Evolutionary conservation across 1,140 invertebrate species (phyloP).

Genomic region (Microplitis mediator): DNA sequence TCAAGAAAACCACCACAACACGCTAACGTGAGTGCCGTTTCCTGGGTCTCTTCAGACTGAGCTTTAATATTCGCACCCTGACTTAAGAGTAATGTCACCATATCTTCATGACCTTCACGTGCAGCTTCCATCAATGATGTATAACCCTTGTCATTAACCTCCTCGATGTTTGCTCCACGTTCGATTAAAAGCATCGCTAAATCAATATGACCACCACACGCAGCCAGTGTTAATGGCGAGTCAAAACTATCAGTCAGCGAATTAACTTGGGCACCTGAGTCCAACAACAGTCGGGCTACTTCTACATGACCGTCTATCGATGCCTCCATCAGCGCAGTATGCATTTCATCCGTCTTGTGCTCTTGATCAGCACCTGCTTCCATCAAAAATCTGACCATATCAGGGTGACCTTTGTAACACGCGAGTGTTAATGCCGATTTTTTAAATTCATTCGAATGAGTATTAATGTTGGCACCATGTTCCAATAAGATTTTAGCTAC

Average conservation of each 20-base stretch:
- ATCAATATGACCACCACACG: constrained; percentile 98
- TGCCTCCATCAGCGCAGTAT: constrained; percentile 99
- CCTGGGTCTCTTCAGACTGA: constrained; percentile 97
- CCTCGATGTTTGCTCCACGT: constrained; percentile 97
- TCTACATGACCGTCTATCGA: constrained; percentile 99
- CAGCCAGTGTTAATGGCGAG: constrained; percentile 95
- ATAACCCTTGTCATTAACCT: constrained; percentile 99
- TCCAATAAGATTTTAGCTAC: constrained; percentile 92
- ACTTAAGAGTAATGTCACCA: constrained; percentile 91
- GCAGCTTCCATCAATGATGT: constrained; percentile 99
- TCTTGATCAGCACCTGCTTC: constrained; percentile 93
- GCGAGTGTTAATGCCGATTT: constrained; percentile 93
- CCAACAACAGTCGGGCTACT: constrained; percentile 88
- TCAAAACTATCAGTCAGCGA: constrained; percentile 99
- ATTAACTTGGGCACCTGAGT: constrained; percentile 97
- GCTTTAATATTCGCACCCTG: constrained; percentile 97
- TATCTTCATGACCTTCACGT: constrained; percentile 96
- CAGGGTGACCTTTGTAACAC: constrained; percentile 96
- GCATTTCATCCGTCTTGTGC: constrained; percentile 99
- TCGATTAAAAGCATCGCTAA: constrained; percentile 94
- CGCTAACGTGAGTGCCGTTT: constrained; percentile 94
- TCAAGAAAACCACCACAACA: constrained; percentile 97
- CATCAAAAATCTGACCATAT: constrained; percentile 96
- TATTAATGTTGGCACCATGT: constrained; percentile 95
- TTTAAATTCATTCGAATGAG: constrained; percentile 99